Evolutionary conservation across 2,888 invertebrate species (phyloP).

Genomic region (Napeogenes sylphis): DNA sequence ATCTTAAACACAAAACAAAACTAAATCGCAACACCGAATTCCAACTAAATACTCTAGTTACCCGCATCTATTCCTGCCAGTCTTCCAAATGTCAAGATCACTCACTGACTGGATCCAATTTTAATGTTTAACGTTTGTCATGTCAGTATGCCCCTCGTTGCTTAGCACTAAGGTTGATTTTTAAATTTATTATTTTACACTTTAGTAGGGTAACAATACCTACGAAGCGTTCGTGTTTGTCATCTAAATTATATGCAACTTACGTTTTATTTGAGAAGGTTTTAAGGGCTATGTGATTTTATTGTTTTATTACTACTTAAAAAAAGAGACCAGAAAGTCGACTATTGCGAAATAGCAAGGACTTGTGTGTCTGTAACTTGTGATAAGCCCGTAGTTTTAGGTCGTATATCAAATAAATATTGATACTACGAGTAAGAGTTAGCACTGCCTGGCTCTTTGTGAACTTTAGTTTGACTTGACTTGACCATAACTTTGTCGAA

Average conservation of each 20-base stretch:
- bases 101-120: constrained; percentile 38
- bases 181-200: not conserved
- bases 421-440: no score
- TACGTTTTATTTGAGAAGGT: constrained; percentile 25
- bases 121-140: constrained; percentile 21
- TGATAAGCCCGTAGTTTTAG: no score
- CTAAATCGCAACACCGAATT: constrained; percentile 22
- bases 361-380: no score
- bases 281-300: constrained; percentile 18
- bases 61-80: constrained; percentile 40
- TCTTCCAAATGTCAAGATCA: constrained; percentile 37
- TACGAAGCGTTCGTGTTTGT: constrained; percentile 28
- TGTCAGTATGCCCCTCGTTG: constrained; percentile 11
- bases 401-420: no score
- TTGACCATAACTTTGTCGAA: no score
- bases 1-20: constrained; percentile 23
- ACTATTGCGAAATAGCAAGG: no score
- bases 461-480: no score
- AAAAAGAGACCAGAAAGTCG: no score
- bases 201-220: constrained; percentile 25
- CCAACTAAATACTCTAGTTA: constrained; percentile 29
- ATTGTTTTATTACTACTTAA: not conserved
- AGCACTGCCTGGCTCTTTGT: no score
- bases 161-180: constrained; percentile 4
- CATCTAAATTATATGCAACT: constrained; percentile 31